Evolutionary conservation across 2,113 vertebrate species (phyloP).

Genomic region (Mastomys coucha): DNA sequence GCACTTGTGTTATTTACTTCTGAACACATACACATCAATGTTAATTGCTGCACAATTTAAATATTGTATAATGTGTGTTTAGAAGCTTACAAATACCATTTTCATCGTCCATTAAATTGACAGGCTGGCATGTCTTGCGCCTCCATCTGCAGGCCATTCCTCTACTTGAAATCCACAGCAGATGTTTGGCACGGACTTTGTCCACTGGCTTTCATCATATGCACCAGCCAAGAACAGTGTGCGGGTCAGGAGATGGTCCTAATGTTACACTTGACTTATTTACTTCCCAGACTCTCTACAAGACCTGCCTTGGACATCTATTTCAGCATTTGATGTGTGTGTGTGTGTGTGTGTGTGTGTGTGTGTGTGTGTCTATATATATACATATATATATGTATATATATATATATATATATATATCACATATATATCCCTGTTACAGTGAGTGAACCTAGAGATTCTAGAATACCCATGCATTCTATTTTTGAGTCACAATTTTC

Average conservation of each 20-base stretch:
- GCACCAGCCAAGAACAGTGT: neutral
- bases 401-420: too few relatives aligned
- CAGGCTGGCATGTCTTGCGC: neutral
- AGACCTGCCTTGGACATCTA: constrained; percentile 46
- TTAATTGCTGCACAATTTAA: neutral
- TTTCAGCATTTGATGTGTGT: constrained; percentile 50
- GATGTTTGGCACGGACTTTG: neutral
- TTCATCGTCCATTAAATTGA: neutral
- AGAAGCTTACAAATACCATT: neutral
- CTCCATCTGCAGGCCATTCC: neutral
- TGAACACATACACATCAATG: neutral
- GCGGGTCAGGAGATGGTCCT: neutral
- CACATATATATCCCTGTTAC: constrained; percentile 29
- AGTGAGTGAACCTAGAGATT: constrained; percentile 70
- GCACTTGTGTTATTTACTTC: neutral
- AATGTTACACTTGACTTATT: neutral
- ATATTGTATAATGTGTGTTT: neutral
- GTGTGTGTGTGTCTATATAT: neutral
- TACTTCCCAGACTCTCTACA: constrained; percentile 2
- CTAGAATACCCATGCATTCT: neutral
- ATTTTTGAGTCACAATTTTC: constrained; percentile 41
- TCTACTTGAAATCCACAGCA: neutral
- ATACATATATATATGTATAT: too few relatives aligned
- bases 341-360: neutral
- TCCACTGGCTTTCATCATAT: neutral